phyloP scores from a whole-genome alignment of 2,113 vertebrate genomes.

The Xiphophorus couchianus region DNA sequence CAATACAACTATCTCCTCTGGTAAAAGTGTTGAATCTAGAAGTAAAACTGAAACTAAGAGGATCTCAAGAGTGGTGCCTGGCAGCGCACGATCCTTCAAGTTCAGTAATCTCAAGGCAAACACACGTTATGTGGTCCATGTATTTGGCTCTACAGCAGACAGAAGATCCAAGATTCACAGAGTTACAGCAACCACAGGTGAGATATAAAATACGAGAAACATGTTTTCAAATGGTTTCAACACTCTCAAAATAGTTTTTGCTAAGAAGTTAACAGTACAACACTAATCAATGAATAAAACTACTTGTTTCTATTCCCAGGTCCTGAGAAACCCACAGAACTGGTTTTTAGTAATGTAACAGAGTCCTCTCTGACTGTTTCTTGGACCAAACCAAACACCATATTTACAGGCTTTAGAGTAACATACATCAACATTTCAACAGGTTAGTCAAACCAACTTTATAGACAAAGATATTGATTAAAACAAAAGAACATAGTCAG shows the following conservation, averaged over 20 bases:
- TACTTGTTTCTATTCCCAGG: slow-evolving; percentile 55
- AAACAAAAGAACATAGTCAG: not conserved
- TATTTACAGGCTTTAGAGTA: slow-evolving; percentile 71
- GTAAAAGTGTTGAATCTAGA: slow-evolving; percentile 54
- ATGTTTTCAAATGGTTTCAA: not conserved
- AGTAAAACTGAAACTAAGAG: slow-evolving; percentile 64
- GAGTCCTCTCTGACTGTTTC: slow-evolving; percentile 75
- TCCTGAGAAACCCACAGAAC: slow-evolving; percentile 77
- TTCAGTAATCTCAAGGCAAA: slow-evolving; percentile 67
- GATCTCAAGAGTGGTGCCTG: slow-evolving; percentile 72
- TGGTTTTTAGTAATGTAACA: slow-evolving; percentile 80
- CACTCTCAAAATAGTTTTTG: not conserved
- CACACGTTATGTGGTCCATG: slow-evolving; percentile 60
- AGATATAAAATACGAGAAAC: slow-evolving; percentile 52
- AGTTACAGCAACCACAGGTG: slow-evolving; percentile 70
- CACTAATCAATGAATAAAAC: not conserved
- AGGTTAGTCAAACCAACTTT: slow-evolving; percentile 51
- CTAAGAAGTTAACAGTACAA: not conserved
- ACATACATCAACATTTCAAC: slow-evolving; percentile 76
- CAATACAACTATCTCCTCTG: slow-evolving; percentile 34
- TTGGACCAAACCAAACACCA: slow-evolving; percentile 78
- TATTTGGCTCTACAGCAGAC: slow-evolving; percentile 60
- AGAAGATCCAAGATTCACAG: slow-evolving; percentile 69
- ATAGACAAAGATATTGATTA: not conserved
- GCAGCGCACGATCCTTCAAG: slow-evolving; percentile 63